These are phyloP conservation scores for Philaethria dido DNA, from an alignment of 2,888 invertebrate species.

Conservation along the genomic window DNA sequence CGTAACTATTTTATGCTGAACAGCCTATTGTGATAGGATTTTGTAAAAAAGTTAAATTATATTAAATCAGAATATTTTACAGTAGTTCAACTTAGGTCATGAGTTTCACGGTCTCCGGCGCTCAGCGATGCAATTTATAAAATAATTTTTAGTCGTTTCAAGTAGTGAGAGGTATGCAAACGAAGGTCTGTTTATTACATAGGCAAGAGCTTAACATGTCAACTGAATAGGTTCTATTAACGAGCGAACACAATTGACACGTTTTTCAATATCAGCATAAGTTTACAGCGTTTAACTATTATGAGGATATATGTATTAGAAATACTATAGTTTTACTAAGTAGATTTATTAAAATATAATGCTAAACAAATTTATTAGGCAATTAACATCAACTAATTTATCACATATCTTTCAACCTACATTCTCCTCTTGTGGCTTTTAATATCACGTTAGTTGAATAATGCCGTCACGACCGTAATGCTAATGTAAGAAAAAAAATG, in stretches of 20 bases:
- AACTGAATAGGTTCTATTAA: constrained; percentile 39
- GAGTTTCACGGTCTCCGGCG: constrained; percentile 34
- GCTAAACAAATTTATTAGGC: neutral
- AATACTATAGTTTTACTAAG: no score
- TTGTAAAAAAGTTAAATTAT: neutral
- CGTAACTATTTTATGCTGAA: constrained; percentile 42
- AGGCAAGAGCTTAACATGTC: constrained; percentile 40
- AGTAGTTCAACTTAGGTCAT: neutral
- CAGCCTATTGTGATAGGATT: neutral
- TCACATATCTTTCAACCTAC: constrained; percentile 27
- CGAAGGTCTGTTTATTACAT: constrained; percentile 42
- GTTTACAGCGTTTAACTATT: neutral
- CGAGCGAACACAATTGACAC: constrained; percentile 43
- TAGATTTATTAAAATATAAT: neutral
- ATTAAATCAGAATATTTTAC: neutral
- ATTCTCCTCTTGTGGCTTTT: constrained; percentile 29
- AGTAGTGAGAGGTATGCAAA: constrained; percentile 42
- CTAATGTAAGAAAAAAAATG: constrained; percentile 37
- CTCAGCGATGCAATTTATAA: constrained; percentile 50
- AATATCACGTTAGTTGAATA: constrained; percentile 37
- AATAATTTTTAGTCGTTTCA: constrained; percentile 36
- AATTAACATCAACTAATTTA: neutral
- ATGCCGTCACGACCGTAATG: constrained; percentile 36
- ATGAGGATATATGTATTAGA: no score
- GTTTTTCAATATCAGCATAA: constrained; percentile 10